Percentiles rank a stretch among this genome's conserved stretches.
Evolutionary conservation across 1,140 invertebrate genomes (phyloP).

Genomic region (Stenopsyche tienmushanensis): DNA sequence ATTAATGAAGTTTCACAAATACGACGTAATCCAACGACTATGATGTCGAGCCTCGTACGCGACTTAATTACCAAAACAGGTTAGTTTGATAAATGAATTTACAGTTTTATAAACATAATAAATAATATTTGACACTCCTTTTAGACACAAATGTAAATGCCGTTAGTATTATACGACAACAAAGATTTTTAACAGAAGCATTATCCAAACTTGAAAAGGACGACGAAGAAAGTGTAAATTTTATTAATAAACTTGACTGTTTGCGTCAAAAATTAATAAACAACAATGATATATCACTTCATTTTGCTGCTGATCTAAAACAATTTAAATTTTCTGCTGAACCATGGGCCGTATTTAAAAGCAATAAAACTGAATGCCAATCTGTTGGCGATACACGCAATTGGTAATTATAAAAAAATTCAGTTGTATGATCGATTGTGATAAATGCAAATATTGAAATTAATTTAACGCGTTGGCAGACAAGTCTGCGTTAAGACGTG

Average conservation of each 20-base stretch:
- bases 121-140: conserved; percentile 2
- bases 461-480: too few relatives aligned
- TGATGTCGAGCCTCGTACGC: conserved; percentile 48
- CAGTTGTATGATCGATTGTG: background rate
- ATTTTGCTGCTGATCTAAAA: conserved; percentile 72
- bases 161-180: conserved; percentile 71
- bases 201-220: conserved; percentile 60
- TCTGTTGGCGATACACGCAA: background rate
- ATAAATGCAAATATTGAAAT: background rate
- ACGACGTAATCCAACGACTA: conserved; percentile 49
- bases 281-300: conserved; percentile 63
- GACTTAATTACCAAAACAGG: conserved; percentile 41
- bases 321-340: conserved; percentile 53
- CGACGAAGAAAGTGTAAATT: conserved; percentile 56
- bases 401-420: too few relatives aligned
- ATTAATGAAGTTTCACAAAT: conserved; percentile 69
- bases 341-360: conserved; percentile 54
- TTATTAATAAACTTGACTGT: background rate
- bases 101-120: background rate
- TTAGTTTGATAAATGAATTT: background rate
- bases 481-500: too few relatives aligned
- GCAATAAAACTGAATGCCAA: background rate
- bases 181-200: conserved; percentile 71
- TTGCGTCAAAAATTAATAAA: conserved; percentile 62
- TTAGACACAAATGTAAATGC: conserved; percentile 73